Evolutionary conservation across 1,140 invertebrate species (phyloP).

Genomic region (Limonius californicus): DNA sequence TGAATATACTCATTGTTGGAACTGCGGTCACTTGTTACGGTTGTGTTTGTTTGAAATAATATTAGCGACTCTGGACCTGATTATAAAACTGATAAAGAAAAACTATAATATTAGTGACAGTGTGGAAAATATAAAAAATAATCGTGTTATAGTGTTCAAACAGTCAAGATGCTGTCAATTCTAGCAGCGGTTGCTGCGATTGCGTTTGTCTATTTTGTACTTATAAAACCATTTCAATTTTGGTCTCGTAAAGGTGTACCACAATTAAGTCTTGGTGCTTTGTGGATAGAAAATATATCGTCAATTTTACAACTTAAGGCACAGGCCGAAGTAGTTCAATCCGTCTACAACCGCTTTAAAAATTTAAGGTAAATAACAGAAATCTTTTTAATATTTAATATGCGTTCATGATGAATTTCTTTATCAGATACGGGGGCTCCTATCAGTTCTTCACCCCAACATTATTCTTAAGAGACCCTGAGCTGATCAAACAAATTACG

Average conservation of each 20-base stretch:
- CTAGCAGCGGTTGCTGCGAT: background rate
- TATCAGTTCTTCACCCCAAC: conserved; percentile 52
- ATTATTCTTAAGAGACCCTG: conserved; percentile 55
- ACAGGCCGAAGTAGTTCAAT: background rate
- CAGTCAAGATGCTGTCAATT: too few relatives aligned
- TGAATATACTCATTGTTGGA: too few relatives aligned
- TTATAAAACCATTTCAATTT: background rate
- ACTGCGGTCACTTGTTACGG: too few relatives aligned
- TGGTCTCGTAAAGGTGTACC: background rate
- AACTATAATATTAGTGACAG: too few relatives aligned
- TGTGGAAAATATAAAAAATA: too few relatives aligned
- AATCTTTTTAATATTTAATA: background rate
- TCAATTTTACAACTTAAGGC: background rate
- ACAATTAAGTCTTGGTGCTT: background rate
- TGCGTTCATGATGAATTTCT: background rate
- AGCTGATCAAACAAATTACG: conserved; percentile 45
- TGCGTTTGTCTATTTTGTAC: background rate
- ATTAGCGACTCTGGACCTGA: too few relatives aligned
- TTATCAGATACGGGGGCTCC: conserved; percentile 50
- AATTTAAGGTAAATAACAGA: background rate
- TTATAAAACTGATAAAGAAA: too few relatives aligned
- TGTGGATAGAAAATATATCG: background rate
- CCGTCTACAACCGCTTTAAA: background rate
- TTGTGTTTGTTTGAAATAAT: too few relatives aligned
- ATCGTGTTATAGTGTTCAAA: too few relatives aligned